Conservation (phyloP, 2,888 invertebrate species). For the Mesodorylaimus sp. region DNA sequence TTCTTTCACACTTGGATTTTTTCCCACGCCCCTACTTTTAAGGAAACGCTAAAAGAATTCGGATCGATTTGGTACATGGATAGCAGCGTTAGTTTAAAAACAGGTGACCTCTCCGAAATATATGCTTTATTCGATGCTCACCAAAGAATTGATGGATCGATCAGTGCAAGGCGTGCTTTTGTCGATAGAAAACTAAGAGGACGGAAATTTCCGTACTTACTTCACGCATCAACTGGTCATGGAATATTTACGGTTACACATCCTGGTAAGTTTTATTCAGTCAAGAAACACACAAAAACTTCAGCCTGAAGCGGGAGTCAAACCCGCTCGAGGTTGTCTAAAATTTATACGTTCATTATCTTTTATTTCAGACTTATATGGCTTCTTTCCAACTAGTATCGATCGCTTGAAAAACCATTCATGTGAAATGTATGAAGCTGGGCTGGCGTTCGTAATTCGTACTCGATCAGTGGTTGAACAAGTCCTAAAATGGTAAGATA, state of each 20-base stretch:
- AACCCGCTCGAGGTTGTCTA: too few relatives aligned
- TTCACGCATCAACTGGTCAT: slow-evolving; percentile 19
- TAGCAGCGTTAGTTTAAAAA: slow-evolving; percentile 21
- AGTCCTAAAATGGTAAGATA: slow-evolving; percentile 24
- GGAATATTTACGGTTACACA: slow-evolving; percentile 18
- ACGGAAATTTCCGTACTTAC: slow-evolving; percentile 14
- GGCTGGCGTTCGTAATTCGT: slow-evolving; percentile 14
- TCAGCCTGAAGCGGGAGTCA: too few relatives aligned
- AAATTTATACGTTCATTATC: too few relatives aligned
- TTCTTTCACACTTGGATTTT: too few relatives aligned
- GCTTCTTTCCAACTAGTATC: slow-evolving; percentile 25
- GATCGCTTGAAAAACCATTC: slow-evolving; percentile 16
- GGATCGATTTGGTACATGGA: slow-evolving; percentile 30
- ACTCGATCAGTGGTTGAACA: slow-evolving; percentile 17
- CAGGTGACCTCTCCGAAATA: slow-evolving; percentile 21
- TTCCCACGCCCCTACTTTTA: too few relatives aligned
- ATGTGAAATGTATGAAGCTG: slow-evolving; percentile 26
- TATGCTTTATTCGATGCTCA: slow-evolving; percentile 23
- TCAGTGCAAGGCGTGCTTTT: too few relatives aligned
- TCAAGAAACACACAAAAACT: too few relatives aligned
- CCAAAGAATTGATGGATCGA: too few relatives aligned
- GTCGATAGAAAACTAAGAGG: too few relatives aligned
- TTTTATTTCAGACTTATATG: slow-evolving; percentile 23
- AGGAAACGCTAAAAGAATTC: slow-evolving; percentile 27
- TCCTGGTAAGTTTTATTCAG: too few relatives aligned